Evolutionary conservation across 2,888 invertebrate genomes (phyloP), one percentile per base, ranked within the genome.

Genomic region (Nephrotoma guestfalica): DNA sequence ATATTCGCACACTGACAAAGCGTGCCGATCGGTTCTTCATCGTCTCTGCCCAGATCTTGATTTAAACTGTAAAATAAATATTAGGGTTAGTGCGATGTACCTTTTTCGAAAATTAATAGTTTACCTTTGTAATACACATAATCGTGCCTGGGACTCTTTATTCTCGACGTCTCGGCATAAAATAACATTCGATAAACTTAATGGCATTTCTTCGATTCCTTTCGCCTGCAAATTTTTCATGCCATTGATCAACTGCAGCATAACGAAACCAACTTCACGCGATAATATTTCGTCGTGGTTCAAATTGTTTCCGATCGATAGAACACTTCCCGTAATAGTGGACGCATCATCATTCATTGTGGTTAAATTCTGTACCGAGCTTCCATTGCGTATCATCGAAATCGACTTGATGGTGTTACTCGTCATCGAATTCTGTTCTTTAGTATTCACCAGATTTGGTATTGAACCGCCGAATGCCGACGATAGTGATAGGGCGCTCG

Each of bases 171-270:
- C 96, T 89, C 94, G 94, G 88, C 95, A 93, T 6, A 96, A 93
- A 9, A 96, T 93, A 88, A 97, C 95, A 88, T 95, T 95, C 45
- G 94, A 94, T 87, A 96, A 91, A 88, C 94, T 93, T 85, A 94
- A 92, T 0, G 96, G 94, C 47, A 96, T 93, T 89, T 97, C 96
- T 89, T 97, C 97, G 41, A 96, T 94, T 1, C 96, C 97, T 88
- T 96, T 94, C 0, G 96, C 95, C 90, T 97, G 97, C 41, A 97
- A 92, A 89, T 94, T 95, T 90, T 97, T 97, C 88, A 97, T 91
- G 0, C 96, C 96, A 88, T 96, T 96, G 41, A 97, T 95, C 87
- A 97, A 92, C 89, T 97, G 97, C 86, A 97, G 92, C 92, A 96
- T 93, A 88, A 96, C 93, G 90, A 97, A 96, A 88, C 95, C 94